These are phyloP conservation scores for Margarornis squamiger DNA, from an alignment of 2,797 vertebrate species.

Conservation along the genomic window DNA sequence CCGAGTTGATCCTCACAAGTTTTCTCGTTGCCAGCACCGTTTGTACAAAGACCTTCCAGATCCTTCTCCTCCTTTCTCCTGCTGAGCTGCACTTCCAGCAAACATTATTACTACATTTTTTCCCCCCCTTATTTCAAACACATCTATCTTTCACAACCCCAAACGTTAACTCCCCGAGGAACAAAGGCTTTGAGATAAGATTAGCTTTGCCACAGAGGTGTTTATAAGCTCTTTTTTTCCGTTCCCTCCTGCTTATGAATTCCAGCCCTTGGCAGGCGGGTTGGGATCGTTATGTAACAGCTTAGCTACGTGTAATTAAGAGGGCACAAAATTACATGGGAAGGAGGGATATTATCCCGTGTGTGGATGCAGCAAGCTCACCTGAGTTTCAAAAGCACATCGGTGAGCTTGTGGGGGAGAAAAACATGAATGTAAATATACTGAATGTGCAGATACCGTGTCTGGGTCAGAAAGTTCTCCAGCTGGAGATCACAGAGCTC, in stretches of 20 bases:
- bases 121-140: neutral
- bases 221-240: neutral
- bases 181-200: constrained; percentile 40
- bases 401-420: neutral
- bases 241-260: neutral
- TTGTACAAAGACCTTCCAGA: neutral
- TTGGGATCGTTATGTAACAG: neutral
- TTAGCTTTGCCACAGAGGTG: neutral
- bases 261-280: neutral
- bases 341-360: neutral
- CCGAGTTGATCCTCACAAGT: neutral
- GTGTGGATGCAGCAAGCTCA: neutral
- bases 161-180: neutral
- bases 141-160: neutral
- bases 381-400: neutral
- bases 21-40: neutral
- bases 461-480: neutral
- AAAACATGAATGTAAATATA: neutral
- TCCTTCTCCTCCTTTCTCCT: neutral
- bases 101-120: neutral
- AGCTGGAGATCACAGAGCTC: neutral
- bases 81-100: neutral
- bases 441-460: neutral
- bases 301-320: neutral
- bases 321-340: neutral